These are phyloP conservation scores for Crossocerus cetratus DNA, from an alignment of 2,888 invertebrate genomes.

Conservation along the genomic window DNA sequence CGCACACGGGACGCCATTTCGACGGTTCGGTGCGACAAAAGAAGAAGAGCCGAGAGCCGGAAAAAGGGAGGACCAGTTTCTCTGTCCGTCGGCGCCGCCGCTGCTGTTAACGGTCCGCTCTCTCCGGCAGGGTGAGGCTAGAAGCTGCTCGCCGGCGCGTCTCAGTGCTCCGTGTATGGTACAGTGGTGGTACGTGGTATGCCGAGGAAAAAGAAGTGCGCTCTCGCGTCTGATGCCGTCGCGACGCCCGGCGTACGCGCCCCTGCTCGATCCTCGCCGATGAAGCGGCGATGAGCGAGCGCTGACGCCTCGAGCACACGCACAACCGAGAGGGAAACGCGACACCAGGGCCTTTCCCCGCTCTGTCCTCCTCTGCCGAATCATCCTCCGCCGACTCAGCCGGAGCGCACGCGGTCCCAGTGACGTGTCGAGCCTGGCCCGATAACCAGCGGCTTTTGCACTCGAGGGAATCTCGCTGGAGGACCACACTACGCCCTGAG, in stretches of 20 bases:
- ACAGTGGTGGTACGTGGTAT: slow-evolving; percentile 19
- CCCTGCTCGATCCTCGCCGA: background rate
- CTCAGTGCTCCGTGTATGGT: background rate
- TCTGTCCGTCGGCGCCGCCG: background rate
- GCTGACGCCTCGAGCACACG: background rate
- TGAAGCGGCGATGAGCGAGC: background rate
- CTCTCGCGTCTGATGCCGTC: background rate
- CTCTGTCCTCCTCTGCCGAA: background rate
- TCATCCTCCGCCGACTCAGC: background rate
- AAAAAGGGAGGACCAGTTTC: background rate
- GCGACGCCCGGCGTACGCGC: background rate
- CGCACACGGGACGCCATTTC: slow-evolving; percentile 8
- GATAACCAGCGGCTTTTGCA: too few species aligned
- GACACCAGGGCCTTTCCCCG: background rate
- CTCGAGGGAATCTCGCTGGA: too few species aligned
- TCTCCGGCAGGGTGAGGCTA: background rate
- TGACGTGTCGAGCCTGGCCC: too few species aligned
- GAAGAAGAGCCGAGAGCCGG: background rate
- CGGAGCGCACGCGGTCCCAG: background rate
- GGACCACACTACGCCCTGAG: too few species aligned
- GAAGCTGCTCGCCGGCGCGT: background rate
- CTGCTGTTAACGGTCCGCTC: too few species aligned
- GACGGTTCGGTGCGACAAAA: background rate
- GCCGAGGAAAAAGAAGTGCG: slow-evolving; percentile 22
- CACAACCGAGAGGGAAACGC: background rate